Evolutionary conservation across 2,113 vertebrate species (phyloP), one percentile per base, ranked within the genome.

Genomic region (Myodes glareolus): DNA sequence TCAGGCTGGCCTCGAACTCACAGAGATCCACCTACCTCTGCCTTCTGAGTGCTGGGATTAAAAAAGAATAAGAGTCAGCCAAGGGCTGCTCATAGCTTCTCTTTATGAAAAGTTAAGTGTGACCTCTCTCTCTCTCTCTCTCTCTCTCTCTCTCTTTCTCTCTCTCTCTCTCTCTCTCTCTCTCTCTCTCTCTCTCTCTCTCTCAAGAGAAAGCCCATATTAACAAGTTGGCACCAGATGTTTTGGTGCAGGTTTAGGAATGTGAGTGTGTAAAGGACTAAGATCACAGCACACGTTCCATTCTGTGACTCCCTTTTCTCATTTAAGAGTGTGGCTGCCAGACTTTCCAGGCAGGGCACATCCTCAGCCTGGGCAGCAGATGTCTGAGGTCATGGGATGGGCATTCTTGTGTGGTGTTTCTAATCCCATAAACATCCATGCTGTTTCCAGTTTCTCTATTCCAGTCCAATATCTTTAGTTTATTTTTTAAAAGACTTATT

Each of bases 281-380:
- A 39, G 72, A 8, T 23, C 14, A 1, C 23, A 0, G 1, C 2
- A 0, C 0, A 11, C 0, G 0, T 0, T 0, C 17, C 5, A 6
- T 3, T 42, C 29, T 6, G 7, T 39, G 3, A 7, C 42, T 17
- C 1, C 1, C 72, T 33, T 13, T 63, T 45, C 39, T 45, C 7
- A 29, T 36, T 29, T 39, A 1, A 6, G 7, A 1, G 13, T 0
- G 10, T 23, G 63, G 7, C 88, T 12, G 0, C 0, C 50, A 4
- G 0, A 3, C 23, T 11, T 36, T 47, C 0, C 14, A 33, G 58
- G 67, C 8, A 19, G 36, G 5, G 17, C 0, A 0, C 3, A 3
- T 1, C 7, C 2, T 14, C n/a, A 17, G 0, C n/a, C 25, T 7
- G 1, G 27, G 36, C 11, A 23, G 7, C 47, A 27, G 68, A 27